Conservation (phyloP, 2,797 vertebrate genomes). For the Mergus octosetaceus region DNA sequence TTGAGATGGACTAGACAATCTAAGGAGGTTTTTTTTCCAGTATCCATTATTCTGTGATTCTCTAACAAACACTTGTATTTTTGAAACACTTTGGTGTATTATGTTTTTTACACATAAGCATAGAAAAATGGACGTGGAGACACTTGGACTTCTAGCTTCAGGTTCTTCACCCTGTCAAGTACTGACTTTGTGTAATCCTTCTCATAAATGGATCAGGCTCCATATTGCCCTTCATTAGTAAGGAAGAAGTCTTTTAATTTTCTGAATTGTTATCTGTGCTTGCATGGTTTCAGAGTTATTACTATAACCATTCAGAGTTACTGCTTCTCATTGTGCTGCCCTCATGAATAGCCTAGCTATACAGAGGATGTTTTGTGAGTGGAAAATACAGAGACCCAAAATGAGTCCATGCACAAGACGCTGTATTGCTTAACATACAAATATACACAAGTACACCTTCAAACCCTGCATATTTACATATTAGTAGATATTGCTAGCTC, state of each 20-base stretch:
- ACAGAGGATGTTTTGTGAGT: not conserved
- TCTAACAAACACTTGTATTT: not conserved
- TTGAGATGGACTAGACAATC: not conserved
- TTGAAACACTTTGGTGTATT: not conserved
- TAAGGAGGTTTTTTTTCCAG: not conserved
- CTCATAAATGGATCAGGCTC: not conserved
- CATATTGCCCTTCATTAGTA: not conserved
- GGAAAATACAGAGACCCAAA: not conserved
- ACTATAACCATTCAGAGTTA: not conserved
- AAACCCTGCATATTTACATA: not conserved
- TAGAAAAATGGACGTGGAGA: not conserved
- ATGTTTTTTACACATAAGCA: not conserved
- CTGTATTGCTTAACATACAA: not conserved
- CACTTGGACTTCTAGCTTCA: not conserved
- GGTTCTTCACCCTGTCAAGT: not conserved
- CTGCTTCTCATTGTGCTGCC: not conserved
- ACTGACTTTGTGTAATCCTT: not conserved
- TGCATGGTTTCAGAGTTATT: not conserved
- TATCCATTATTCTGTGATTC: not conserved
- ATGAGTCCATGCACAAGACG: not conserved
- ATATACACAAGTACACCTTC: not conserved
- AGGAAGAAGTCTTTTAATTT: not conserved
- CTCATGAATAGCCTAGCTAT: fast-evolving
- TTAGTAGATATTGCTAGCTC: not conserved
- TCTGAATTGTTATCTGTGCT: not conserved